Conservation (phyloP, 2,888 invertebrate species). For the Glaucopsyche alexis region DNA sequence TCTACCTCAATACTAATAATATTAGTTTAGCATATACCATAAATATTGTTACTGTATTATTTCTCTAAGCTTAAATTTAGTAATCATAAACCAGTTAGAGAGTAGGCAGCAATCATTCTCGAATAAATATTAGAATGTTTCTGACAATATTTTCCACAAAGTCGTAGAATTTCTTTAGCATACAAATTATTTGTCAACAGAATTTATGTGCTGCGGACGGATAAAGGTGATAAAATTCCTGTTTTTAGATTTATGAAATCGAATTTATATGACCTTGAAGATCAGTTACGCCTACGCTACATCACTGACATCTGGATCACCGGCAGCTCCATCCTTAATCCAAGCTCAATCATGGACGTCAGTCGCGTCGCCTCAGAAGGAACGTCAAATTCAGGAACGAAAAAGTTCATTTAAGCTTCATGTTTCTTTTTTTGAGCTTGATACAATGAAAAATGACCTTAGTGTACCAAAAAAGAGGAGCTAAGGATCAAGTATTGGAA, state of each 20-base stretch:
- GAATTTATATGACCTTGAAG: not conserved
- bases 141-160: constrained; percentile 2
- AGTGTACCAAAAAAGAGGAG: not conserved
- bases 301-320: not conserved
- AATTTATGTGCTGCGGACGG: not conserved
- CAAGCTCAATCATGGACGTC: not conserved
- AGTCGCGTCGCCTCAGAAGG: not conserved
- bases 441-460: constrained; percentile 10
- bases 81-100: not conserved
- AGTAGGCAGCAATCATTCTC: not conserved
- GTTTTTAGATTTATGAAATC: not conserved
- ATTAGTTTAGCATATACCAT: not conserved
- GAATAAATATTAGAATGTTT: not conserved
- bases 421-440: constrained; percentile 5
- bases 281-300: not conserved
- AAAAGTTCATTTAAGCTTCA: no score
- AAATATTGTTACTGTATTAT: not conserved
- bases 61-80: not conserved
- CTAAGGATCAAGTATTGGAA: no score
- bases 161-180: constrained; percentile 3
- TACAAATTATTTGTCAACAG: not conserved
- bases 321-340: not conserved
- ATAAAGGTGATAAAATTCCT: constrained; percentile 8
- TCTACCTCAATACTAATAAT: no score
- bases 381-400: not conserved